These are phyloP conservation scores for Bothrops jararaca DNA, from an alignment of 2,113 vertebrate genomes.

Conservation along the genomic window DNA sequence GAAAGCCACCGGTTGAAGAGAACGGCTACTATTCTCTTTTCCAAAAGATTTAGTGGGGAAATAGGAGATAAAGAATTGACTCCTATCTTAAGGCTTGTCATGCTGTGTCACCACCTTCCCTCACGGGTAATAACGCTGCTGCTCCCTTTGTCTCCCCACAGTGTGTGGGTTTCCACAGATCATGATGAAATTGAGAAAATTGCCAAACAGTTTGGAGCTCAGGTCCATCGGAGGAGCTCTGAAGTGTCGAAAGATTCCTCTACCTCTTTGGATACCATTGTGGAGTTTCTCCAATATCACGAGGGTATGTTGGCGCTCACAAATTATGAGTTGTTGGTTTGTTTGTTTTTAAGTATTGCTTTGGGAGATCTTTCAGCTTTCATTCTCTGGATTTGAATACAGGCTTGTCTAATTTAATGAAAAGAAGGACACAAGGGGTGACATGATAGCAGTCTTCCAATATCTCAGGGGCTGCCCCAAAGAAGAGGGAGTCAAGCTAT, in stretches of 20 bases:
- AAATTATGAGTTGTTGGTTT: not conserved
- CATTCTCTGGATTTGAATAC: not conserved
- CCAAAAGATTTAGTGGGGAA: too few relatives aligned
- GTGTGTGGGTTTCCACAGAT: slow-evolving; percentile 95
- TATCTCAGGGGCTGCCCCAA: too few relatives aligned
- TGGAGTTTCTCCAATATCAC: slow-evolving; percentile 80
- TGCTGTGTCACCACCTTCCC: not conserved
- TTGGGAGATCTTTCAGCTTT: not conserved
- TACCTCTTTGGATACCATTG: slow-evolving; percentile 86
- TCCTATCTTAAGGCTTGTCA: not conserved
- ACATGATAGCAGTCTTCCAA: too few relatives aligned
- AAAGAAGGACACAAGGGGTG: not conserved
- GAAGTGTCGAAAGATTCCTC: slow-evolving; percentile 86
- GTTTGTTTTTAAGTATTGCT: not conserved
- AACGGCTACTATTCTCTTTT: not conserved
- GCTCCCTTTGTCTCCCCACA: slow-evolving; percentile 51
- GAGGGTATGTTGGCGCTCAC: slow-evolving; percentile 65
- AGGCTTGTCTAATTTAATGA: not conserved
- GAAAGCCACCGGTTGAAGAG: too few relatives aligned
- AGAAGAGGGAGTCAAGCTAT: not conserved
- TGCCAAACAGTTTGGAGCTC: slow-evolving; percentile 78
- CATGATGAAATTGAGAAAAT: slow-evolving; percentile 87
- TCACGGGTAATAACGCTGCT: not conserved
- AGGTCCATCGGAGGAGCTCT: slow-evolving; percentile 83
- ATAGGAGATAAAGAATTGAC: not conserved